A percentile compares a stretch with the other conserved stretches of the same genome.
Conservation (phyloP, 2,888 invertebrate species). For the Latrodectus hesperus region DNA sequence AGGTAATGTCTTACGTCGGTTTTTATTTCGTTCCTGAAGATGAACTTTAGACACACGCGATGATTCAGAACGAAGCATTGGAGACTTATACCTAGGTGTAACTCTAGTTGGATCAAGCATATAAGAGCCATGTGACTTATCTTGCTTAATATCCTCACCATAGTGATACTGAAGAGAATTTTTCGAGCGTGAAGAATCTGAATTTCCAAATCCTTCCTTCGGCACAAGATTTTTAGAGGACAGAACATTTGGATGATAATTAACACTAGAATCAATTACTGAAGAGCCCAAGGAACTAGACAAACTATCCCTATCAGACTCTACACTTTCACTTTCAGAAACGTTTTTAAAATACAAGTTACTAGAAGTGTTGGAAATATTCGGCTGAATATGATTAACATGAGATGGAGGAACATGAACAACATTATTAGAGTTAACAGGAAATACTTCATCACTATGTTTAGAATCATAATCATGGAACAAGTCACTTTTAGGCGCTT, state of each 20-base stretch:
- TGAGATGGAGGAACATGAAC: not conserved
- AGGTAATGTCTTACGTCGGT: constrained; percentile 45
- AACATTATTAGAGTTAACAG: not conserved
- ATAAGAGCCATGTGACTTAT: not conserved
- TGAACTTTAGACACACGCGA: constrained; percentile 39
- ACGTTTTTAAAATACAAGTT: not conserved
- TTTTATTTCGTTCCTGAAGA: constrained; percentile 14
- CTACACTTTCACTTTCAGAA: not conserved
- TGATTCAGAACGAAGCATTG: constrained; percentile 50
- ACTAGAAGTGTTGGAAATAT: not conserved
- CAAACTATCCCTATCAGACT: not conserved
- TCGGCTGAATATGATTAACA: not conserved
- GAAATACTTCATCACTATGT: not conserved
- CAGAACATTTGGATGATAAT: not conserved
- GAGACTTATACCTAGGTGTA: constrained; percentile 15
- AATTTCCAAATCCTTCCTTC: not conserved
- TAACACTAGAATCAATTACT: not conserved
- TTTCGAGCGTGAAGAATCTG: constrained; percentile 3
- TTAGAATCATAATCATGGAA: not conserved
- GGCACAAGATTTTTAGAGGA: not conserved
- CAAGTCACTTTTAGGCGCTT: constrained; percentile 16
- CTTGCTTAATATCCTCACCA: not conserved
- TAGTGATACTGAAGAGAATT: not conserved
- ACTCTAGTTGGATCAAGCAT: not conserved
- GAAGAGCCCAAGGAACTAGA: not conserved